Evolutionary conservation across 2,113 vertebrate genomes (phyloP).

Genomic region (Petrocephalus zakoni): DNA sequence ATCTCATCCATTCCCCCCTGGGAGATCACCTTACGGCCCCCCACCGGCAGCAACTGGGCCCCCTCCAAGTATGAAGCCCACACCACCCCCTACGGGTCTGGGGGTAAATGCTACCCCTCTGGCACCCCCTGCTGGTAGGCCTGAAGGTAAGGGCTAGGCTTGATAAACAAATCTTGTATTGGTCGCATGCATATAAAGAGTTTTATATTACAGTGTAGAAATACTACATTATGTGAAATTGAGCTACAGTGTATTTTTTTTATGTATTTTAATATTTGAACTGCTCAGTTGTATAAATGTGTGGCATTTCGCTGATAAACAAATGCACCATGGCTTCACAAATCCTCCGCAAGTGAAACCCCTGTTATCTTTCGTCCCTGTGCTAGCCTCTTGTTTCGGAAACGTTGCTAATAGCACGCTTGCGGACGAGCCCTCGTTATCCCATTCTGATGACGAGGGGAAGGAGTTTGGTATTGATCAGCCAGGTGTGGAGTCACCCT

Average conservation of each 20-base stretch:
- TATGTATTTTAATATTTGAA: neutral
- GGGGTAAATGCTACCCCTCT: slow-evolving; percentile 40
- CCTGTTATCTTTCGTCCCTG: slow-evolving; percentile 27
- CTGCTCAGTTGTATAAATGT: neutral
- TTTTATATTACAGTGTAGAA: neutral
- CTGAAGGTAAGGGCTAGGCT: slow-evolving; percentile 58
- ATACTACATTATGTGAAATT: neutral
- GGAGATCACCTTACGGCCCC: slow-evolving; percentile 59
- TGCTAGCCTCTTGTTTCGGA: slow-evolving; percentile 54
- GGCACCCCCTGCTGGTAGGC: slow-evolving; percentile 42
- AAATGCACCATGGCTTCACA: neutral
- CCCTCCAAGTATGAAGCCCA: slow-evolving; percentile 53
- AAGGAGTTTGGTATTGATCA: slow-evolving; percentile 57
- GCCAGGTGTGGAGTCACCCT: slow-evolving; percentile 54
- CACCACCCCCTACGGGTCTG: slow-evolving; percentile 47
- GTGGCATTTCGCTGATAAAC: neutral
- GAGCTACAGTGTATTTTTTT: neutral
- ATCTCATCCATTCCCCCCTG: slow-evolving; percentile 62
- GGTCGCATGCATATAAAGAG: neutral
- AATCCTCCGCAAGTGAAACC: slow-evolving; percentile 13
- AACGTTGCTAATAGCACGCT: slow-evolving; percentile 34
- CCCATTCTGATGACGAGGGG: slow-evolving; percentile 50
- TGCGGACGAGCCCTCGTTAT: neutral
- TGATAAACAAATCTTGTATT: neutral
- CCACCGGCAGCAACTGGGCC: slow-evolving; percentile 50